phyloP scores from a whole-genome alignment of 1,140 invertebrate genomes.

The Watersipora subatra region DNA sequence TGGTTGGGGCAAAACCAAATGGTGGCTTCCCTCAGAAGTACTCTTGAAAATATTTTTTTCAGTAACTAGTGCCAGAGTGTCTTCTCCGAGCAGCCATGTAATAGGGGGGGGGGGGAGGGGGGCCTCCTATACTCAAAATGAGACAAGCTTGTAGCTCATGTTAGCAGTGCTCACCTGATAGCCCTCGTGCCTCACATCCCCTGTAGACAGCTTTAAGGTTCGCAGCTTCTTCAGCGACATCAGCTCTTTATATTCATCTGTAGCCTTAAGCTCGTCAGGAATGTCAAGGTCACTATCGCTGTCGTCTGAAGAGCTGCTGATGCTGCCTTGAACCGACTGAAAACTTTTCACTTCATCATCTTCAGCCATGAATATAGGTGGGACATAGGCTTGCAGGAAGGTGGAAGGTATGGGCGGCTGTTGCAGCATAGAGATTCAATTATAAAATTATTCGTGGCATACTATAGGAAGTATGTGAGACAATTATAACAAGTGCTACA shows the following conservation, averaged over 20 bases:
- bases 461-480: too few relatives aligned
- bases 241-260: constrained; percentile 34
- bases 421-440: too few relatives aligned
- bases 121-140: too few relatives aligned
- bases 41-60: too few relatives aligned
- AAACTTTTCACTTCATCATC: constrained; percentile 23
- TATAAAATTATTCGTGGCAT: too few relatives aligned
- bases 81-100: too few relatives aligned
- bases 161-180: neutral
- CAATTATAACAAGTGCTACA: too few relatives aligned
- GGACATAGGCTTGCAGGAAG: constrained; percentile 62
- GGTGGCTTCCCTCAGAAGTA: too few relatives aligned
- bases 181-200: neutral
- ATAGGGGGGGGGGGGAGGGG: too few relatives aligned
- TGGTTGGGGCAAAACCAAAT: too few relatives aligned
- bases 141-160: too few relatives aligned
- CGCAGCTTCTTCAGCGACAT: constrained; percentile 41
- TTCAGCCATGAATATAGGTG: constrained; percentile 43
- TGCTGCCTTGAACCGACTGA: constrained; percentile 3
- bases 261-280: constrained; percentile 22
- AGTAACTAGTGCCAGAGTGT: too few relatives aligned
- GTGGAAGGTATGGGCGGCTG: constrained; percentile 48
- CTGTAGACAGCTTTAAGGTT: constrained; percentile 28
- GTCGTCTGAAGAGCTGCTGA: neutral
- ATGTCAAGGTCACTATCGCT: constrained; percentile 11